Evolutionary conservation across 2,888 invertebrate species (phyloP).

Genomic region (Leptura quadrifasciata): DNA sequence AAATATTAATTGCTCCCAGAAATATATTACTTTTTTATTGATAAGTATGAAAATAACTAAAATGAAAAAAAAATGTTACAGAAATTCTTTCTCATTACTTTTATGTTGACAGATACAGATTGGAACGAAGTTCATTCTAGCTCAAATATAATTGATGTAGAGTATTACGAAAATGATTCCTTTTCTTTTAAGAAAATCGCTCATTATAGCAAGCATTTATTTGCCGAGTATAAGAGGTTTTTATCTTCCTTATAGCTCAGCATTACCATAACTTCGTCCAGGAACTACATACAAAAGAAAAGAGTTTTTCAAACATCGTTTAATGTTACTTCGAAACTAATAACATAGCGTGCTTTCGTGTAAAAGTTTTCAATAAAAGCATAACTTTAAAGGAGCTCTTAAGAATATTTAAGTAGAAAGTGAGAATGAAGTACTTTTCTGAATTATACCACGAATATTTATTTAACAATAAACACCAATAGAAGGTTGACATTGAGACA

Average conservation of each 20-base stretch:
- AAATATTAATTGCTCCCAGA: conserved; percentile 6
- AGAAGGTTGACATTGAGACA: neutral
- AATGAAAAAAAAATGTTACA: neutral
- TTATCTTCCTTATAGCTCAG: neutral
- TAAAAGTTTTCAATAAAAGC: conserved; percentile 23
- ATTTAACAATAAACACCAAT: neutral
- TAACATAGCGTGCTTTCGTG: neutral
- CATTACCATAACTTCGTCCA: neutral
- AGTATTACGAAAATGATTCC: neutral
- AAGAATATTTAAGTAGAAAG: neutral
- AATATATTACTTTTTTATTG: neutral
- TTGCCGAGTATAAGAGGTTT: neutral
- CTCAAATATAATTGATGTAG: conserved; percentile 2
- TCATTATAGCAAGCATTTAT: neutral
- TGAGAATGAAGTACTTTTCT: neutral
- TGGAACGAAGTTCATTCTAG: neutral
- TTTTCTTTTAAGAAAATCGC: neutral
- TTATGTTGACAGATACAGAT: conserved; percentile 14
- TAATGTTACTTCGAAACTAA: conserved; percentile 2
- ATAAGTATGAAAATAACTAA: neutral
- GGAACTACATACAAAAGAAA: neutral
- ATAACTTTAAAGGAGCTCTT: conserved; percentile 7
- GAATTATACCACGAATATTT: neutral
- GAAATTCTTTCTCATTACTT: conserved; percentile 6
- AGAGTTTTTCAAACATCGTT: neutral